A percentile compares a stretch with the other conserved stretches of the same genome.
phyloP scores from a whole-genome alignment of 2,113 vertebrate species.

The Noctilio leporinus region DNA sequence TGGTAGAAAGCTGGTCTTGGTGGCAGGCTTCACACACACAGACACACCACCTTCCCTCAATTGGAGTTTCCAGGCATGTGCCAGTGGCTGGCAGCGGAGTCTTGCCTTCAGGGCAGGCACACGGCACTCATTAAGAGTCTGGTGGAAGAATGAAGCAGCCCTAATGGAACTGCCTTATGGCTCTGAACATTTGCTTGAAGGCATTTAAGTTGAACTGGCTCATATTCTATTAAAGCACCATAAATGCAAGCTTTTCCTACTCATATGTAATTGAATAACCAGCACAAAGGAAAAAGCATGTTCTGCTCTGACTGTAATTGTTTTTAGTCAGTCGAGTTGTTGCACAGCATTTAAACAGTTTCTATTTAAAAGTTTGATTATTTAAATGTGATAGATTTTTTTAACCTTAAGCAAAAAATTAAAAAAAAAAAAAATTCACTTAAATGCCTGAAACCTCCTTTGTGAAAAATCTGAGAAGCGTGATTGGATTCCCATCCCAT shows the following conservation, averaged over 20 bases:
- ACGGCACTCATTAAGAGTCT: constrained; percentile 23
- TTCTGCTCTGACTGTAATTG: constrained; percentile 33
- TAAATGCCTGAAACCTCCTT: constrained; percentile 43
- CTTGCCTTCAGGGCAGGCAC: constrained; percentile 48
- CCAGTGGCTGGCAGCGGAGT: constrained; percentile 38
- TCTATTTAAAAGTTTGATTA: constrained; percentile 51
- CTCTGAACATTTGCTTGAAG: constrained; percentile 51
- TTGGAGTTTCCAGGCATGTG: background rate
- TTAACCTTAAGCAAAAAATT: constrained; percentile 36
- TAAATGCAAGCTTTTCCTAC: constrained; percentile 60
- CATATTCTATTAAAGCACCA: constrained; percentile 43
- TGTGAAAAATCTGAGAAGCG: constrained; percentile 62
- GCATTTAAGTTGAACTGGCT: constrained; percentile 41
- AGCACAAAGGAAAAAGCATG: constrained; percentile 38
- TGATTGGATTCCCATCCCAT: constrained; percentile 66
- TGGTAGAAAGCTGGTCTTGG: background rate
- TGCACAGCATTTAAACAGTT: constrained; percentile 1
- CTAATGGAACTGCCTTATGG: constrained; percentile 37
- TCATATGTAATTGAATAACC: constrained; percentile 49
- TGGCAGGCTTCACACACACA: constrained; percentile 10
- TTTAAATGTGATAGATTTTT: constrained; percentile 53
- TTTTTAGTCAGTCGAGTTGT: constrained; percentile 47
- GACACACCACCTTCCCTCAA: background rate
- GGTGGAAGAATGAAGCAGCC: constrained; percentile 43
- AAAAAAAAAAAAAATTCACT: background rate